Conservation (phyloP, 2,113 vertebrate genomes). For the Oceanites oceanicus region DNA sequence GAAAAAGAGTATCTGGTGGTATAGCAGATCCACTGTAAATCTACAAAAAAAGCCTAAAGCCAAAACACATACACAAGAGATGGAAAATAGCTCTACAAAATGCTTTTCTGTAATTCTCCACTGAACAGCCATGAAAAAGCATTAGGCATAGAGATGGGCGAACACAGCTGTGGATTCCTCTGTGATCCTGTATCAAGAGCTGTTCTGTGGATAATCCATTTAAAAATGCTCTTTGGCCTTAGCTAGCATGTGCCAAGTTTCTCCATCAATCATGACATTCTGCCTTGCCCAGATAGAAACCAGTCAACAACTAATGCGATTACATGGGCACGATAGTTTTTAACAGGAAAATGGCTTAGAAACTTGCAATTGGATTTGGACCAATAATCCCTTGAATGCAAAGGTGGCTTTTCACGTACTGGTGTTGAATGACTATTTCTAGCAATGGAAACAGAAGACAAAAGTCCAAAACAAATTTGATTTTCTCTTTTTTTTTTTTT, state of each 20-base stretch:
- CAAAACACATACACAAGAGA: not conserved
- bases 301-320: conserved; percentile 37
- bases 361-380: conserved; percentile 58
- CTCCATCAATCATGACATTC: conserved; percentile 35
- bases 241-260: conserved; percentile 17
- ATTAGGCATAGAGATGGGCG: not conserved
- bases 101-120: not conserved
- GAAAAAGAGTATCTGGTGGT: not conserved
- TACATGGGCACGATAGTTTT: conserved; percentile 34
- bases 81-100: not conserved
- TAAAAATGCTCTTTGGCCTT: conserved; percentile 33
- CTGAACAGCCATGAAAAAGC: conserved; percentile 36
- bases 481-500: not conserved
- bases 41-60: not conserved
- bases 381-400: conserved; percentile 34
- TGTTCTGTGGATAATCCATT: conserved; percentile 52
- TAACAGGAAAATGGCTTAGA: conserved; percentile 52
- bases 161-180: conserved; percentile 19
- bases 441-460: not conserved
- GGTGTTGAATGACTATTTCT: not conserved
- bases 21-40: not conserved
- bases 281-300: conserved; percentile 22
- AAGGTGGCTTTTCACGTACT: not conserved
- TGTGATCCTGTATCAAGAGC: conserved; percentile 13
- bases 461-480: not conserved